Conservation (phyloP, 1,140 invertebrate genomes). For the Acromyrmex echinatior region DNA sequence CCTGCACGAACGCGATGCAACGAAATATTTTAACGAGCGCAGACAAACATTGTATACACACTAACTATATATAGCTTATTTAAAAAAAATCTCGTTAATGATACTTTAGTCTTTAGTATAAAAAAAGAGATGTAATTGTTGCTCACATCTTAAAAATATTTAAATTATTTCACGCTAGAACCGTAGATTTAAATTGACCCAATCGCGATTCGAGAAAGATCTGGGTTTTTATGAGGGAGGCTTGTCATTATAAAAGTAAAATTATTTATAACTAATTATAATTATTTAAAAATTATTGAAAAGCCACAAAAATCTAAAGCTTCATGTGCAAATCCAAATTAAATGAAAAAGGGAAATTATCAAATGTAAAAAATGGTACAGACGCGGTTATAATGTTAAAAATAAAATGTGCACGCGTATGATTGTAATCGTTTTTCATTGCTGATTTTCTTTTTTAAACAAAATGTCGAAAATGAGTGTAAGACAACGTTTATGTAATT, state of each 20-base stretch:
- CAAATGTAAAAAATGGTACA: too few relatives aligned
- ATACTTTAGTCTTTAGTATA: background rate
- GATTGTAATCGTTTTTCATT: background rate
- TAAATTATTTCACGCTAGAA: background rate
- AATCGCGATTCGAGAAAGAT: too few relatives aligned
- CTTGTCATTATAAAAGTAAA: too few relatives aligned
- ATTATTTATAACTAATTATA: too few relatives aligned
- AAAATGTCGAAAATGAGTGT: slow-evolving; percentile 1
- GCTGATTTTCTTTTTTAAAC: background rate
- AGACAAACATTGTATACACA: background rate
- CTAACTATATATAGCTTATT: background rate
- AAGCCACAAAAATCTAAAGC: too few relatives aligned
- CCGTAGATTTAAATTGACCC: too few relatives aligned
- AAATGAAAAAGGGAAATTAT: too few relatives aligned
- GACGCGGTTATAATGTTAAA: background rate
- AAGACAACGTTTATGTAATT: background rate
- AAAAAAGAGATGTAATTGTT: background rate
- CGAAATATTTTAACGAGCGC: slow-evolving; percentile 50
- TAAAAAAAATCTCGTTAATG: background rate
- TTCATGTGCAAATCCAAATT: too few relatives aligned
- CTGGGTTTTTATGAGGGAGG: too few relatives aligned
- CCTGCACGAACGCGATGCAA: slow-evolving; percentile 34
- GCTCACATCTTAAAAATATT: background rate
- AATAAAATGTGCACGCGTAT: background rate
- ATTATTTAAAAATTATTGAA: too few relatives aligned